phyloP scores from a whole-genome alignment of 2,797 vertebrate species.

The Tauraco hartlaubi region DNA sequence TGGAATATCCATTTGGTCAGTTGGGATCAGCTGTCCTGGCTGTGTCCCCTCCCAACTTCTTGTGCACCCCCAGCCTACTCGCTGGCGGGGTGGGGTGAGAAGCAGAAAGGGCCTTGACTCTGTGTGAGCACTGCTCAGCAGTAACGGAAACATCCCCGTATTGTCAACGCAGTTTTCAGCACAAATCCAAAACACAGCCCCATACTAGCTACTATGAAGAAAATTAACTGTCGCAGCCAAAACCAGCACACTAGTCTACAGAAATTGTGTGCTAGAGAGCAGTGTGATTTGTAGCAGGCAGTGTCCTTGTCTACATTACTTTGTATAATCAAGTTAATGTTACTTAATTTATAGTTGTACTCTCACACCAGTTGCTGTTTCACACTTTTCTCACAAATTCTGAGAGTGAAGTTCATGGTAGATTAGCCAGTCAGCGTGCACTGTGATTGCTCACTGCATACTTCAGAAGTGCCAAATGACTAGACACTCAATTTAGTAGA shows the following conservation, averaged over 20 bases:
- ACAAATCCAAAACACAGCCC: too few species aligned
- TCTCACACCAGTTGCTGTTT: neutral
- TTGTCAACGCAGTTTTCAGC: too few species aligned
- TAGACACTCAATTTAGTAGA: neutral
- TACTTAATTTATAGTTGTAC: neutral
- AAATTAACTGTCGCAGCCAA: too few species aligned
- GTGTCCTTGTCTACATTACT: neutral
- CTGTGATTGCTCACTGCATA: neutral
- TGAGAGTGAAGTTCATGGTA: neutral
- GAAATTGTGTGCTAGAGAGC: neutral
- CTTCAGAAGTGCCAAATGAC: fast-evolving
- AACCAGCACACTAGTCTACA: neutral
- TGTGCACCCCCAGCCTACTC: too few species aligned
- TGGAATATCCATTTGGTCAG: too few species aligned
- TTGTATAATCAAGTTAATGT: neutral
- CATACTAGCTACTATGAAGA: too few species aligned
- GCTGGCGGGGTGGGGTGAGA: too few species aligned
- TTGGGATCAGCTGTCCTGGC: too few species aligned
- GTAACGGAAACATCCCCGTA: too few species aligned
- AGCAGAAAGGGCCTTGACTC: too few species aligned
- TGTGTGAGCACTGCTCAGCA: too few species aligned
- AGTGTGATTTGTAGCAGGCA: neutral
- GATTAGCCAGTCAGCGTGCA: neutral
- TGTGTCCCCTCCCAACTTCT: too few species aligned
- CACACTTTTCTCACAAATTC: neutral